Evolutionary conservation across 2,888 invertebrate genomes (phyloP).

Genomic region (Drosophila percnosoma): DNA sequence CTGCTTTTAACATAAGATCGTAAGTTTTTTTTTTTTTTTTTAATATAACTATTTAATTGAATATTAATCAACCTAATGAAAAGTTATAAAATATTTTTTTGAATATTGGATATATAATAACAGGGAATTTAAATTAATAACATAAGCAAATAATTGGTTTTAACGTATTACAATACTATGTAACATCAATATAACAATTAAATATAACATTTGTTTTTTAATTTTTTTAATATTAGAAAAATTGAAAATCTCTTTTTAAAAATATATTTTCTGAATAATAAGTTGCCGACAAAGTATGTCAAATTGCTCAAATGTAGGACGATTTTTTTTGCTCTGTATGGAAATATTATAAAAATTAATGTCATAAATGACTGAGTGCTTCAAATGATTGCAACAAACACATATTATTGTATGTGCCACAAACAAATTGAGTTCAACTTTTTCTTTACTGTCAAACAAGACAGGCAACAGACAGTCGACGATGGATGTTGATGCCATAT

Average conservation of each 20-base stretch:
- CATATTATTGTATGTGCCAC: constrained; percentile 18
- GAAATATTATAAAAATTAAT: neutral
- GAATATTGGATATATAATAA: too few species aligned
- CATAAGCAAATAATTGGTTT: too few species aligned
- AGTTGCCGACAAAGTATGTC: neutral
- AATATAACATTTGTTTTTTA: too few species aligned
- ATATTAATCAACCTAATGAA: too few species aligned
- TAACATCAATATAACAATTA: too few species aligned
- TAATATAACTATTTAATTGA: too few species aligned
- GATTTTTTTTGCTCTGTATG: neutral
- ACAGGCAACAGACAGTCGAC: constrained; percentile 9
- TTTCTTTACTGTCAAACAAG: constrained; percentile 17
- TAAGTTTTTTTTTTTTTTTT: neutral
- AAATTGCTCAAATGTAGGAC: neutral
- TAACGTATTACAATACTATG: too few species aligned
- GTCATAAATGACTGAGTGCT: neutral
- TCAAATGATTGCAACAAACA: constrained; percentile 1
- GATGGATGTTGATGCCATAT: constrained; percentile 2
- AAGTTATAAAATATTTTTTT: too few species aligned
- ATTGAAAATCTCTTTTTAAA: neutral
- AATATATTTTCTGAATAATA: neutral
- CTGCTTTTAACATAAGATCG: neutral
- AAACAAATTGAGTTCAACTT: constrained; percentile 36
- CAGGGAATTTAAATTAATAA: too few species aligned
- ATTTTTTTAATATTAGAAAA: neutral